Percentiles rank a stretch among this genome's conserved stretches.
Conservation (phyloP, 2,113 vertebrate species). For the Entosphenus tridentatus region DNA sequence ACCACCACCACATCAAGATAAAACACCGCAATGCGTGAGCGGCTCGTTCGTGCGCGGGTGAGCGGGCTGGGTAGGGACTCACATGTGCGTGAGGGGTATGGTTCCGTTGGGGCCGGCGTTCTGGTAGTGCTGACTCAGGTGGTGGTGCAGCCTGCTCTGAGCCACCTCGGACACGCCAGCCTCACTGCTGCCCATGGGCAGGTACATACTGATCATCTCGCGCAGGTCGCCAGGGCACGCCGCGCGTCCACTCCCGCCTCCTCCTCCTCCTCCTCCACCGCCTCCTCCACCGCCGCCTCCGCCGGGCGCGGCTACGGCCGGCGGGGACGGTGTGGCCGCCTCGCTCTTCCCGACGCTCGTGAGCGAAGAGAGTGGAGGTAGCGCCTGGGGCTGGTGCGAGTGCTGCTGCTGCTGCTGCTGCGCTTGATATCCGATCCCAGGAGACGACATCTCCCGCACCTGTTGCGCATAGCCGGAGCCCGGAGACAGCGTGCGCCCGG, state of each 20-base stretch:
- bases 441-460: no score
- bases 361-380: no score
- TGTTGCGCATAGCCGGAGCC: no score
- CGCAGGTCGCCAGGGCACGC: slow-evolving; percentile 89
- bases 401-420: no score
- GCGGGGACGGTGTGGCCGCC: neutral
- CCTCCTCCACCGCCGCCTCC: slow-evolving; percentile 17
- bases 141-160: slow-evolving; percentile 43
- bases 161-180: slow-evolving; percentile 35
- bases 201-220: slow-evolving; percentile 99
- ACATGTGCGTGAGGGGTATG: slow-evolving; percentile 88
- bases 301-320: slow-evolving; percentile 3
- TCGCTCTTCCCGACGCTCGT: no score
- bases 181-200: slow-evolving; percentile 54
- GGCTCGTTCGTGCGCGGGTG: no score
- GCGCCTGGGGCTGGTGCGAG: no score
- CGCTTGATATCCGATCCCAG: no score
- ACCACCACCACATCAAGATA: no score
- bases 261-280: no score
- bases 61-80: slow-evolving; percentile 11
- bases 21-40: no score
- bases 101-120: slow-evolving; percentile 80
- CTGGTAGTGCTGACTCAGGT: slow-evolving; percentile 83
- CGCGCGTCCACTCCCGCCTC: slow-evolving; percentile 46
- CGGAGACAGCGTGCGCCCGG: no score